Evolutionary conservation across 1,140 invertebrate genomes (phyloP).

Genomic region (Polyergus mexicanus): DNA sequence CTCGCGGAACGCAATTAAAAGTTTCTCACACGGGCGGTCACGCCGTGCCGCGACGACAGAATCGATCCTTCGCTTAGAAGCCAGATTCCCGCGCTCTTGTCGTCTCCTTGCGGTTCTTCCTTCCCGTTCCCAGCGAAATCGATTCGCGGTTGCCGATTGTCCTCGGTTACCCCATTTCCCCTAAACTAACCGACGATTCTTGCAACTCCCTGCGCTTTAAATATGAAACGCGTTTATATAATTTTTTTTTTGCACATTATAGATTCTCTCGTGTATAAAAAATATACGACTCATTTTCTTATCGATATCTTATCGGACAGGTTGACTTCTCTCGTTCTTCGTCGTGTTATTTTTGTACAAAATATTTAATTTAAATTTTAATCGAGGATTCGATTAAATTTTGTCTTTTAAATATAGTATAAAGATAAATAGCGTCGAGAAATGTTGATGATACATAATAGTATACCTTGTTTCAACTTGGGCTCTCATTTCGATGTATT

Average conservation of each 20-base stretch:
- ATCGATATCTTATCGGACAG: no score
- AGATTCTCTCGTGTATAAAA: no score
- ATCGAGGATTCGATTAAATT: background rate
- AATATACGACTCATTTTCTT: background rate
- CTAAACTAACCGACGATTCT: conserved; percentile 12
- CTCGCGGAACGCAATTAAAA: conserved; percentile 80
- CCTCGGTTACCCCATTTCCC: conserved; percentile 22
- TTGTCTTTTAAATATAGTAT: background rate
- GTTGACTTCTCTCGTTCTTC: no score
- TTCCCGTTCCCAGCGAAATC: conserved; percentile 23
- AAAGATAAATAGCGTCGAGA: background rate
- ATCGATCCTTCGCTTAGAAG: conserved; percentile 52
- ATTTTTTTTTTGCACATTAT: background rate
- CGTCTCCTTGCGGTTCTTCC: conserved; percentile 21
- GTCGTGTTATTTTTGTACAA: no score
- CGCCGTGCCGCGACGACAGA: conserved; percentile 63
- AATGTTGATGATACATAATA: background rate
- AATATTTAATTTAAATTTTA: background rate
- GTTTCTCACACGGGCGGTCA: conserved; percentile 76
- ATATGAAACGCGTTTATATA: background rate
- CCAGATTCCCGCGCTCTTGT: conserved; percentile 42
- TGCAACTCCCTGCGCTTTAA: background rate
- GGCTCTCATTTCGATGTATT: background rate
- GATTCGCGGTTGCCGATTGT: conserved; percentile 48
- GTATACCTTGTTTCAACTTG: background rate